Evolutionary conservation across 2,888 invertebrate species (phyloP), one percentile per base, ranked within the genome.

Genomic region (Melinopterus prodromus): DNA sequence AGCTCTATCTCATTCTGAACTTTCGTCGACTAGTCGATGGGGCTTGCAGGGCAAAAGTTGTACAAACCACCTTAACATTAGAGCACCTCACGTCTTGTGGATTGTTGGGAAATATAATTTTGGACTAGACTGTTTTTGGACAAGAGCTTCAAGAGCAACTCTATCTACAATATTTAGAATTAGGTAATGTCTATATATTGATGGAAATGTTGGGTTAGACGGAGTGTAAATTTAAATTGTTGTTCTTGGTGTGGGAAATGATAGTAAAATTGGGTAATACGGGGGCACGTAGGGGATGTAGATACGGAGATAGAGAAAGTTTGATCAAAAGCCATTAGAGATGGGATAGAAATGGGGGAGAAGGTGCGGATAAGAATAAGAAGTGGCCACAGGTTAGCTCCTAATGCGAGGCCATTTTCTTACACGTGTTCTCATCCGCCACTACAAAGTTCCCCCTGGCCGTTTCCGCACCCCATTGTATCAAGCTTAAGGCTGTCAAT

Each of bases 371-470:
- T 53, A 53, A 53, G 53, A 53, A 53, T 53, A 36, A 74, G 74
- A 37, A 74, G 37, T 37, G 74, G 74, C 35, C 74, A 35, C 74
- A 74, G 74, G 74, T 74, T 74, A 74, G 36, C n/a, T 37, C 74
- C 74, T 74, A 74, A 74, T 74, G 74, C 74, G 37, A 37, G 74
- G 74, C 36, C 74, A 36, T 74, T 74, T 74, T 74, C 74, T 74
- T 74, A 74, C 74, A 74, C 74, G 35, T 74, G 74, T 74, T 74
- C 74, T n/a, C 35, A 35, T 37, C 74, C 74, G 53, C 53, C 53
- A 53, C 53, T 53, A 53, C 53, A 53, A 53, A 53, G 53, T 53
- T 53, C 53, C 53, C 53, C 53, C 12, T 53, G 53, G 53, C 53
- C 53, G 53, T 53, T 53, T 53, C 53, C 53, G 53, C 53, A 53